Conservation (phyloP, 2,113 vertebrate genomes). For the Erythrocercus mccallii region DNA sequence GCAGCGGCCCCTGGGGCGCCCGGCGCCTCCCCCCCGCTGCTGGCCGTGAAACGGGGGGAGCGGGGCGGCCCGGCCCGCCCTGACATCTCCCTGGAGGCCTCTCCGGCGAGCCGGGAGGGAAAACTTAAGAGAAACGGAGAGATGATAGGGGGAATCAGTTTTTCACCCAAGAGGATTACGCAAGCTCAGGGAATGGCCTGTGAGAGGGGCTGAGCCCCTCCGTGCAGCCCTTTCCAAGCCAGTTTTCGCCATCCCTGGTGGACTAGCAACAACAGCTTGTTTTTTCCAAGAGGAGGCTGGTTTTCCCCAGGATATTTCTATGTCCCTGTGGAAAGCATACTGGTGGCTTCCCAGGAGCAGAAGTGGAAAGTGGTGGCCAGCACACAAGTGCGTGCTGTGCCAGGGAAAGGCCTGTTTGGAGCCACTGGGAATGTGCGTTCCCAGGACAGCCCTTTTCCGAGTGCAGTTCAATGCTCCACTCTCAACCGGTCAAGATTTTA, state of each 20-base stretch:
- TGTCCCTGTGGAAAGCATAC: neutral
- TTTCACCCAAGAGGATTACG: neutral
- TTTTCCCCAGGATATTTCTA: neutral
- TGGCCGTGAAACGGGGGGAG: neutral
- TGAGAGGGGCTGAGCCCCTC: neutral
- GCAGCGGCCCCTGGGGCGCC: neutral
- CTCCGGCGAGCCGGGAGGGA: neutral
- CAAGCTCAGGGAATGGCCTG: neutral
- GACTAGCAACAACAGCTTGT: neutral
- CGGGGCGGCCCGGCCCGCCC: neutral
- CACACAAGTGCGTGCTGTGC: fast-evolving
- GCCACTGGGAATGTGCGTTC: fast-evolving
- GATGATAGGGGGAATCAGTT: fast-evolving
- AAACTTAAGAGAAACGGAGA: neutral
- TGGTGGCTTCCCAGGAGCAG: neutral
- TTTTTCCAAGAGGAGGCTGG: neutral
- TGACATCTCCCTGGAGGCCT: neutral
- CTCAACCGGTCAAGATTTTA: neutral
- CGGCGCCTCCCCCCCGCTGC: neutral
- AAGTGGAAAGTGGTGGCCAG: neutral
- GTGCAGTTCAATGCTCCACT: neutral
- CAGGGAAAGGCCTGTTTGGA: neutral
- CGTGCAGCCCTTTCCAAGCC: neutral
- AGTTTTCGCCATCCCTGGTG: neutral
- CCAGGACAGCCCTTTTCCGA: neutral